Evolutionary conservation across 2,113 vertebrate species (phyloP), one percentile per base, ranked within the genome.

Genomic region (Arenaria interpres): DNA sequence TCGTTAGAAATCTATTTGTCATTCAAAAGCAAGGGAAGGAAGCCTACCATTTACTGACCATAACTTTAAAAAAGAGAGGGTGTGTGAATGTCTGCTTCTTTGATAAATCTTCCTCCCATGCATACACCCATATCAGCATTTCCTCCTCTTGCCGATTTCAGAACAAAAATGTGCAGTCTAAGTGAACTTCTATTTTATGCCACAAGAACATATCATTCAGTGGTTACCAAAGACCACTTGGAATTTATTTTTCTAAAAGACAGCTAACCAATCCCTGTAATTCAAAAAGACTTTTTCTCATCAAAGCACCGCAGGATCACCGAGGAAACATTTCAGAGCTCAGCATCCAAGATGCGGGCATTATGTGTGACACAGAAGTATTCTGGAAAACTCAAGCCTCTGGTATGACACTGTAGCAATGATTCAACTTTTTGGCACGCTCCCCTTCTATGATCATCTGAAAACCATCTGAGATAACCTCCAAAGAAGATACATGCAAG

Each of bases 41-140:
- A 97, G 81, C 79, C 94, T 96, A 96, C 90, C 33, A 97, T 97
- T 92, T 94, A 81, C 75, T 93, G 92, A 86, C 94, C 84, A 90
- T 54, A 91, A 84, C 51, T 94, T 89, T 72, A 63, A 87, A 93
- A 95, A 95, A 75, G 86, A 96, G 51, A 95, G 95, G 95, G 95
- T 95, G 94, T 97, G 95, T 90, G 89, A 95, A 96, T 10, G 56
- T 33, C 89, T 89, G 91, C 67, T 85, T 24, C 92, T 96, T 97
- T 96, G 96, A 97, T 97, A 97, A 95, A 93, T 95, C 94, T 96
- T 95, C 94, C 63, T 97, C 90, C 86, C 82, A 92, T 64, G 84
- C 48, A 77, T 93, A 93, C 95, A 88, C 90, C 89, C 95, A 91
- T 95, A 97, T 96, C 96, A 97, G 94, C 85, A 93, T 96, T 97